These are phyloP conservation scores for Latrodectus elegans DNA, from an alignment of 2,888 invertebrate genomes.

Conservation along the genomic window DNA sequence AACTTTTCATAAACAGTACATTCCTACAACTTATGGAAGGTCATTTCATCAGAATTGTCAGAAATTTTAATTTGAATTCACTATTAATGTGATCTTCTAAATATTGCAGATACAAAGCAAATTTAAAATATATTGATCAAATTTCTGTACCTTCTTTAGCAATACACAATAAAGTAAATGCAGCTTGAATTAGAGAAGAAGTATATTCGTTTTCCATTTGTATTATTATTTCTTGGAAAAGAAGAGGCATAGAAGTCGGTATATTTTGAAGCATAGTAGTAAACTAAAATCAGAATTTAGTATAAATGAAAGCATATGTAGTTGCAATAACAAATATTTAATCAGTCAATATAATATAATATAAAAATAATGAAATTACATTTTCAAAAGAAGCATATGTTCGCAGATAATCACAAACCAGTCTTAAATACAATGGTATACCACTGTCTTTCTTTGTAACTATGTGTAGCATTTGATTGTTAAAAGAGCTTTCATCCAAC, in stretches of 20 bases:
- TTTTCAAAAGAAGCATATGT: slow-evolving; percentile 69
- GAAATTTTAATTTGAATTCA: too few species aligned
- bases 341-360: neutral
- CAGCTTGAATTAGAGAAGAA: slow-evolving; percentile 42
- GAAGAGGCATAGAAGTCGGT: slow-evolving; percentile 47
- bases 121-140: too few species aligned
- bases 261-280: slow-evolving; percentile 65
- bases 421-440: slow-evolving; percentile 75
- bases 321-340: too few species aligned
- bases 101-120: too few species aligned
- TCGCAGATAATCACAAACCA: slow-evolving; percentile 76
- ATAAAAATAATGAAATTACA: slow-evolving; percentile 37
- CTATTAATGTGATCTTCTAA: too few species aligned
- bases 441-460: slow-evolving; percentile 75
- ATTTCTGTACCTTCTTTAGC: slow-evolving; percentile 55
- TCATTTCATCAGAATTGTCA: too few species aligned
- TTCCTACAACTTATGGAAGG: too few species aligned
- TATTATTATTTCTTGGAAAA: slow-evolving; percentile 66
- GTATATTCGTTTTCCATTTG: slow-evolving; percentile 68
- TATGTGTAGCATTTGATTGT: slow-evolving; percentile 76
- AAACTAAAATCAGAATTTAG: slow-evolving; percentile 54
- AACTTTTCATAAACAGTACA: too few species aligned
- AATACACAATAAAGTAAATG: slow-evolving; percentile 55
- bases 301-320: too few species aligned
- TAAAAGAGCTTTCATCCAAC: slow-evolving; percentile 75